phyloP scores from a whole-genome alignment of 2,797 vertebrate species.

The Neostethus bicornis region DNA sequence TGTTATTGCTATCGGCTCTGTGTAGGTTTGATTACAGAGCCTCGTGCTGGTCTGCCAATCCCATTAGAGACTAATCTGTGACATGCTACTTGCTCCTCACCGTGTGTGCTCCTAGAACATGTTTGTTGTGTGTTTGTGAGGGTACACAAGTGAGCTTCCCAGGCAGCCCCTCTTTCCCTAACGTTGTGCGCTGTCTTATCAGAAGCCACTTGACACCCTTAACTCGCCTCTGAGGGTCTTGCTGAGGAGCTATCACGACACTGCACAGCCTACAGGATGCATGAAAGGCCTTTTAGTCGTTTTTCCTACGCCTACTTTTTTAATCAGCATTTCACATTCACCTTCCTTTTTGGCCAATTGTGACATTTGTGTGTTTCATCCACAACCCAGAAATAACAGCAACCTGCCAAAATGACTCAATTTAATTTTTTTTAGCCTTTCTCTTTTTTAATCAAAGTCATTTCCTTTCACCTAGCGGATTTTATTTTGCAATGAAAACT shows the following conservation, averaged over 20 bases:
- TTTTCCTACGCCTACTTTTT: slow-evolving; percentile 61
- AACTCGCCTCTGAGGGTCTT: slow-evolving; percentile 62
- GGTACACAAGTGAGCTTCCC: slow-evolving; percentile 25
- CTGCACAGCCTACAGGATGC: slow-evolving; percentile 57
- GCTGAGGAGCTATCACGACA: slow-evolving; percentile 63
- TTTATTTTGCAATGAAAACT: slow-evolving; percentile 67
- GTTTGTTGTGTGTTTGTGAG: slow-evolving; percentile 46
- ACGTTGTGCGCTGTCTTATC: slow-evolving; percentile 58
- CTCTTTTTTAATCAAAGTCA: slow-evolving; percentile 6
- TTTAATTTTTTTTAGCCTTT: slow-evolving; percentile 2
- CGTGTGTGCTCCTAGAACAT: slow-evolving; percentile 44
- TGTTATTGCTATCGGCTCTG: slow-evolving; percentile 64
- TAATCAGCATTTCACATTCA: slow-evolving; percentile 71
- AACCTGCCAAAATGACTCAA: slow-evolving; percentile 17
- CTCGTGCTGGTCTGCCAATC: slow-evolving; percentile 64
- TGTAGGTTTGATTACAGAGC: slow-evolving; percentile 69
- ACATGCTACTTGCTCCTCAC: slow-evolving; percentile 59
- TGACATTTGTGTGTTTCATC: slow-evolving; percentile 56
- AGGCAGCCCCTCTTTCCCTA: slow-evolving; percentile 37
- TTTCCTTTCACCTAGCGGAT: slow-evolving; percentile 51
- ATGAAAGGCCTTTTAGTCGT: slow-evolving; percentile 72
- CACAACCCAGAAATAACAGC: slow-evolving; percentile 38
- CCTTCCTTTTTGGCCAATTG: slow-evolving; percentile 65
- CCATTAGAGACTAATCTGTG: slow-evolving; percentile 75
- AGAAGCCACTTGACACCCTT: slow-evolving; percentile 67